Conservation (phyloP, 2,113 vertebrate genomes). For the Gallinago paraguaiae region DNA sequence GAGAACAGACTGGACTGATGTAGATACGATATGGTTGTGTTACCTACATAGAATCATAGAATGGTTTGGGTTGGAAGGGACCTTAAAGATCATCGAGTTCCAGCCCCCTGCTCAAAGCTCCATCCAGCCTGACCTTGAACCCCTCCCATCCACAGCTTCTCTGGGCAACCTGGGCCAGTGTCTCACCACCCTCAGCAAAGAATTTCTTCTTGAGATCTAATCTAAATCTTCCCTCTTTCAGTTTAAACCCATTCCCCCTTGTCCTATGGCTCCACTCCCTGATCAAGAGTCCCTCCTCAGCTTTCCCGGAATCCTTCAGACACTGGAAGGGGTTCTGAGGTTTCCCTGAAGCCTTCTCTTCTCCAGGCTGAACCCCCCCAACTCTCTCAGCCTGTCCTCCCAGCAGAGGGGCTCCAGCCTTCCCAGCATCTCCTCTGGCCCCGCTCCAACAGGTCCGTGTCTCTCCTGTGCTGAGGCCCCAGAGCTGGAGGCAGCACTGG, state of each 20-base stretch:
- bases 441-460: background rate
- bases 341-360: background rate
- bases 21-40: fast-evolving
- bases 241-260: background rate
- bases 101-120: background rate
- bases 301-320: background rate
- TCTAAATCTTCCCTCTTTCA: background rate
- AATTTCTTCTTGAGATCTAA: background rate
- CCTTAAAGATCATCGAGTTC: background rate
- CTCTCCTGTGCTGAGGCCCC: too few relatives aligned
- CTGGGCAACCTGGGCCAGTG: background rate
- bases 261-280: background rate
- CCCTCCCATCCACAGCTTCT: background rate
- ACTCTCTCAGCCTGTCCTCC: background rate
- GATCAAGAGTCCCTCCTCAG: background rate
- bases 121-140: background rate
- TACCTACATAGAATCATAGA: background rate
- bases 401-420: background rate
- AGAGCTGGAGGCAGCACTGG: background rate
- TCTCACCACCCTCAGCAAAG: background rate
- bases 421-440: background rate
- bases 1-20: background rate
- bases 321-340: background rate
- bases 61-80: background rate
- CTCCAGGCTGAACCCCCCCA: background rate